Base-by-base conservation (phyloP, 2,797 vertebrate species). In the Hippocampus kuda region DNA sequence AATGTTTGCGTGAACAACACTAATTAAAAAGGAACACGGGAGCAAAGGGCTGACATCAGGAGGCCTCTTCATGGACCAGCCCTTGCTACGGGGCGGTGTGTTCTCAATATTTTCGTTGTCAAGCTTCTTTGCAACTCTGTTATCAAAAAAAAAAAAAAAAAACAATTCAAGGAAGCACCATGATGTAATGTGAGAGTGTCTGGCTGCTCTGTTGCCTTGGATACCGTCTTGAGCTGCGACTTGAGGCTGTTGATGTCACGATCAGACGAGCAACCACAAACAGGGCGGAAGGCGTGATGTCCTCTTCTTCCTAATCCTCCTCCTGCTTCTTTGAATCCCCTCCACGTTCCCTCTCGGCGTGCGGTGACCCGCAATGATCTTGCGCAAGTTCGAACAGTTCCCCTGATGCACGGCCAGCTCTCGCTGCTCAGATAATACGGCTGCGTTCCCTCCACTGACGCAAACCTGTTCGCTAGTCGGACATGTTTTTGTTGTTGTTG, bases 161-260 rank as follows among this genome's bases (percentile, higher is more conserved):
- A 60, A 63, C 38, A 66, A 77, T 79, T 77, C 72, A 73, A 69
- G 75, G 77, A 81, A 78, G 73, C 65, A 65, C 60, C 59, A 49
- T 71, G 72, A 73, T 76, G 75, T 60, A 51, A 70, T 69, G 65
- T 24, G 54, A 63, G 74, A 77, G 77, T 70, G 71, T 77, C 70
- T 72, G 76, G 68, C 79, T 74, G 75, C 81, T 77, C 79, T 69
- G 86, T 88, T 86, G 83, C 87, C 77, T 77, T 88, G 86, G 87
- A 87, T 87, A 88, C 85, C 76, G 70, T 85, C 81, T 79, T 79
- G 76, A 75, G 73, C 78, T 78, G 77, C 76, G 76, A 71, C 78
- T 85, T 7, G 81, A 88, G 84, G 85, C 84, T 69, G 51, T 78
- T 80, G 75, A 81, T 86, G 85, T 85, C 82, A 84, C 76, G 81